phyloP scores from a whole-genome alignment of 2,797 vertebrate genomes.

The Dipus sagitta region DNA sequence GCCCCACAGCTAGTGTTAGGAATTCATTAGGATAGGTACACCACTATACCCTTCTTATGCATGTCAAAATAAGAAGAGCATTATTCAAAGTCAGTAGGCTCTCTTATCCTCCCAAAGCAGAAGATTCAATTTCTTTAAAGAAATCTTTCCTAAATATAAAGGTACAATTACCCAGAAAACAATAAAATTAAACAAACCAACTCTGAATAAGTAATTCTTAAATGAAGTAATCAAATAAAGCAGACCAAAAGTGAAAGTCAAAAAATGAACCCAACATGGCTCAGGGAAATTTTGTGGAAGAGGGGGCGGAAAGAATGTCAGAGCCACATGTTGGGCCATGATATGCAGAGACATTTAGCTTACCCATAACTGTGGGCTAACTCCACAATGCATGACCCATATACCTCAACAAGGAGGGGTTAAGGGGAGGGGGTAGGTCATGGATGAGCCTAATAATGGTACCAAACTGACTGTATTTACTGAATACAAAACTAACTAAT shows the following conservation, averaged over 20 bases:
- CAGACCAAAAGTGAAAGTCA: slow-evolving; percentile 14
- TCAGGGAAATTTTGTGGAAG: too few species aligned
- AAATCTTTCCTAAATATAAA: slow-evolving; percentile 28
- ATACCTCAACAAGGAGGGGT: too few species aligned
- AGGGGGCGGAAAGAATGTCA: too few species aligned
- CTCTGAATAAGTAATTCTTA: slow-evolving; percentile 12
- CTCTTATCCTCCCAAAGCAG: neutral
- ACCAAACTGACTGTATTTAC: too few species aligned
- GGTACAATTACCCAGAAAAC: neutral
- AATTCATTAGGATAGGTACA: neutral
- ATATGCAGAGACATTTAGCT: too few species aligned
- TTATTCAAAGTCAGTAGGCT: neutral
- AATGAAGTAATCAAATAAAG: slow-evolving; percentile 3
- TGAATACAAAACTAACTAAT: too few species aligned
- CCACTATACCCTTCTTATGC: neutral
- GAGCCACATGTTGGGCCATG: too few species aligned
- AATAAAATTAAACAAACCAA: neutral
- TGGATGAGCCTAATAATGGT: too few species aligned
- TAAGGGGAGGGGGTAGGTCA: too few species aligned
- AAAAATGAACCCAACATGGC: too few species aligned
- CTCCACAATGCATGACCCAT: too few species aligned
- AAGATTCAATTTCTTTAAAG: neutral
- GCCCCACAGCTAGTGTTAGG: neutral
- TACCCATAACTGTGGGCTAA: too few species aligned
- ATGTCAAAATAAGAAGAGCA: neutral